Evolutionary conservation across 1,140 invertebrate species (phyloP).

Genomic region (Lepidostoma basale): DNA sequence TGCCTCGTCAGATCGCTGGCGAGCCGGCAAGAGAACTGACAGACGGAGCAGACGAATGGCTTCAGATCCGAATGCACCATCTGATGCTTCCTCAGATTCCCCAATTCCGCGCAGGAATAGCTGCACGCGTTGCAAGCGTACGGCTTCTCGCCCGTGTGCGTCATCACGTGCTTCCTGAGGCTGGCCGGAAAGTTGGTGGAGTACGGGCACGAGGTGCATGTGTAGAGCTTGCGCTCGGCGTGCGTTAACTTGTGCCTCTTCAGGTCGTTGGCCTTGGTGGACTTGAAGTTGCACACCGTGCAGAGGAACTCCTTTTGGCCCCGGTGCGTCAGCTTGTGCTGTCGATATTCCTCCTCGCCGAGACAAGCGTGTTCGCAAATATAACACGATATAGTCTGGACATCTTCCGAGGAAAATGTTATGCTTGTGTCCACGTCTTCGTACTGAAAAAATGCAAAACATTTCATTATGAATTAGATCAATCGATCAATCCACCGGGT

Average conservation of each 20-base stretch:
- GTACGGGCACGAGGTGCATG: not conserved
- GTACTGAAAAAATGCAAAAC: not conserved
- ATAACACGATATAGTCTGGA: not conserved
- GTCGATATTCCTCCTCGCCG: not conserved
- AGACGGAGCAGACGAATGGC: conserved; percentile 11
- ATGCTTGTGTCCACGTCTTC: too few relatives aligned
- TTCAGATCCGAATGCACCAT: conserved; percentile 11
- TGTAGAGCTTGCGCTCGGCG: not conserved
- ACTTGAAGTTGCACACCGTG: not conserved
- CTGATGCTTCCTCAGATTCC: conserved; percentile 14
- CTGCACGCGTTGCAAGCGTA: conserved; percentile 1
- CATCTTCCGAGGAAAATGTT: too few relatives aligned
- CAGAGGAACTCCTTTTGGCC: not conserved
- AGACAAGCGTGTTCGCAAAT: not conserved
- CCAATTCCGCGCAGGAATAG: not conserved
- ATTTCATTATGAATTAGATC: too few relatives aligned
- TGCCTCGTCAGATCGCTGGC: conserved; percentile 10
- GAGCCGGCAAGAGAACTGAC: not conserved
- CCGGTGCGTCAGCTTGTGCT: not conserved
- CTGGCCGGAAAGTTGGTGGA: not conserved
- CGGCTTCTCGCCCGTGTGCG: not conserved
- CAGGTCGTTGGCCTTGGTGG: not conserved
- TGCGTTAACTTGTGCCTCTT: not conserved
- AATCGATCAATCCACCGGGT: too few relatives aligned
- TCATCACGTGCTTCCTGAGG: conserved; percentile 11